A percentile compares a stretch with the other conserved stretches of the same genome.
These are phyloP conservation scores for Sinodicranocentrus sp. DNA, from an alignment of 2,888 invertebrate species.

Conservation along the genomic window DNA sequence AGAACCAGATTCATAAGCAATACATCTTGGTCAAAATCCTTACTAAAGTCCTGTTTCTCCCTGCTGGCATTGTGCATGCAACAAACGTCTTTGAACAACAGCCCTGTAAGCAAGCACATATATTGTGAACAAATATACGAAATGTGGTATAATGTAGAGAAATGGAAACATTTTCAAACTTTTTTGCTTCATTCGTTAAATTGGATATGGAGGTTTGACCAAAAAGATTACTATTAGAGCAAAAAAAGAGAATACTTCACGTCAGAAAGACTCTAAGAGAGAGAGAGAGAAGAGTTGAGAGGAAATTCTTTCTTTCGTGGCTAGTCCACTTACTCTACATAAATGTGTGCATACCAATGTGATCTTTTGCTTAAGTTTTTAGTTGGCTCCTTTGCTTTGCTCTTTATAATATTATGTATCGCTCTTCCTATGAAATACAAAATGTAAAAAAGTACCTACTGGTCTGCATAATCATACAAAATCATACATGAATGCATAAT, in stretches of 20 bases:
- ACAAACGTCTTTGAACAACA: conserved; percentile 20
- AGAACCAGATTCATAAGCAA: conserved; percentile 63
- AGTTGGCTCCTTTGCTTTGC: background rate
- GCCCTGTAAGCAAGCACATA: background rate
- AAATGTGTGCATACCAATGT: conserved; percentile 25
- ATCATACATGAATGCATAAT: conserved; percentile 1
- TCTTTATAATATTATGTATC: background rate
- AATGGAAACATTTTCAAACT: conserved; percentile 52
- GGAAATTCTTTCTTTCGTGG: conserved; percentile 54
- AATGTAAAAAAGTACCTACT: background rate
- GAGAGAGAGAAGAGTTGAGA: conserved; percentile 30
- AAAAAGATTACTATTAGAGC: conserved; percentile 62
- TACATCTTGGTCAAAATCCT: conserved; percentile 61
- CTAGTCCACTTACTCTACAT: conserved; percentile 22
- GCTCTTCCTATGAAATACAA: too few species aligned
- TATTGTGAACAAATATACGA: conserved; percentile 24
- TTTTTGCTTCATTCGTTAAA: conserved; percentile 65
- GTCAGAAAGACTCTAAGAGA: conserved; percentile 12
- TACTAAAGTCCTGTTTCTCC: conserved; percentile 64
- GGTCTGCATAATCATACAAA: background rate
- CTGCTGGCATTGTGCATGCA: conserved; percentile 60
- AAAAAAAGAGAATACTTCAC: conserved; percentile 45
- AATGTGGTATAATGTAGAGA: conserved; percentile 41
- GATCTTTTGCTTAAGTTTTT: too few species aligned
- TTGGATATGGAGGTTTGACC: conserved; percentile 64